Percentiles rank a stretch among this genome's conserved stretches.
Evolutionary conservation across 2,797 vertebrate species (phyloP).

Genomic region (Gymnoscopelus braueri): DNA sequence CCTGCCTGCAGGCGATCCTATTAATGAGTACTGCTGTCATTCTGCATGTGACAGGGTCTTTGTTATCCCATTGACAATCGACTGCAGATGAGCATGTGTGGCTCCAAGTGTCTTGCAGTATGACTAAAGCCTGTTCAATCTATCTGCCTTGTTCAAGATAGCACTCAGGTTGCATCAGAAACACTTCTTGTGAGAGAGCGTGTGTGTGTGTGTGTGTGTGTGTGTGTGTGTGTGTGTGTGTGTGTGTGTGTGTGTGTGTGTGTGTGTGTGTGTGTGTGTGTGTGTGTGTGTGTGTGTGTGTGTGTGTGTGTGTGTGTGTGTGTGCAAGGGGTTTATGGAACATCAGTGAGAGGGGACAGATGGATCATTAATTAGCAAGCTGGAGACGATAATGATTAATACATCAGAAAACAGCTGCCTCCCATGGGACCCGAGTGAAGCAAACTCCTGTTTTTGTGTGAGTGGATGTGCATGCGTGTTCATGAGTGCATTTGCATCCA

Average conservation of each 20-base stretch:
- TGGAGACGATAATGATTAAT: constrained; percentile 78
- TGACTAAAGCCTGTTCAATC: constrained; percentile 9
- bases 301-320: constrained; percentile 8
- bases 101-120: constrained; percentile 9
- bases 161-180: constrained; percentile 33
- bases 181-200: too few relatives aligned
- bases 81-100: constrained; percentile 27
- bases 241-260: constrained; percentile 29
- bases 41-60: constrained; percentile 3
- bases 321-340: constrained; percentile 60
- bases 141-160: constrained; percentile 17
- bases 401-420: constrained; percentile 77
- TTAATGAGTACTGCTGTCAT: constrained; percentile 9
- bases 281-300: constrained; percentile 9
- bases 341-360: constrained; percentile 75
- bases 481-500: constrained; percentile 13
- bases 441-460: constrained; percentile 52
- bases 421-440: constrained; percentile 53
- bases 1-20: constrained; percentile 27
- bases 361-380: constrained; percentile 84
- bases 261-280: constrained; percentile 2
- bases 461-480: constrained; percentile 1
- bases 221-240: background rate
- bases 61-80: background rate
- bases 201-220: background rate